Evolutionary conservation across 2,888 invertebrate genomes (phyloP), one percentile per base, ranked within the genome.

Genomic region (Trissoscelio sp.): DNA sequence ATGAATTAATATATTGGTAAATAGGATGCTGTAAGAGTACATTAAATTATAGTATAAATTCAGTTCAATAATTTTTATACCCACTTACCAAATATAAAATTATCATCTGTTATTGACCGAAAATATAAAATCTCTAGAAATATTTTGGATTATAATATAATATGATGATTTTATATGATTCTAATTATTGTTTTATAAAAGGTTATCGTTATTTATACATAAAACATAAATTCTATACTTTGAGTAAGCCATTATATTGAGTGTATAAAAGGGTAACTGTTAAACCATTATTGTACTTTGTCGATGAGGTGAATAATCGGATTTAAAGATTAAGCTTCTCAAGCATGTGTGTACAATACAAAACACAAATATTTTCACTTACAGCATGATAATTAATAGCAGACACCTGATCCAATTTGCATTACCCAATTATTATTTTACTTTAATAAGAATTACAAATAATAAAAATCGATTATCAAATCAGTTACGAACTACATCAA

Each of bases 261-360:
- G 42, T 69, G 46, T 60, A 14, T 31, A 44, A 62, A 74, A 64
- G 79, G 83, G 81, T 80, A 72, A 44, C 72, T 70, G 62, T 73
- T 79, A 77, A 83, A 81, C 39, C 79, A 73, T 83, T 81, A 81
- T 83, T 82, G 83, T 83, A 81, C 79, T 81, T 82, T 62, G 85
- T 86, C 87, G 84, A 89, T 88, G 90, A 91, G 88, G 89, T 88
- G 89, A 88, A 88, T 91, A 90, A 91, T 91, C 90, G 90, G 90
- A 90, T 90, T 89, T 88, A 67, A 84, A 87, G 89, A 90, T 91
- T 90, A 90, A 83, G 85, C 87, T 86, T 86, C 86, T 86, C 85
- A 84, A 85, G 83, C 85, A 67, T 44, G 42, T 34, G 28, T 60
- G 31, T 11, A 58, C 60, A 60, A 51, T 60, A 60, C 60, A 9